These are phyloP conservation scores for Pycnomerus fuliginosus DNA, from an alignment of 2,888 invertebrate species.

Conservation along the genomic window DNA sequence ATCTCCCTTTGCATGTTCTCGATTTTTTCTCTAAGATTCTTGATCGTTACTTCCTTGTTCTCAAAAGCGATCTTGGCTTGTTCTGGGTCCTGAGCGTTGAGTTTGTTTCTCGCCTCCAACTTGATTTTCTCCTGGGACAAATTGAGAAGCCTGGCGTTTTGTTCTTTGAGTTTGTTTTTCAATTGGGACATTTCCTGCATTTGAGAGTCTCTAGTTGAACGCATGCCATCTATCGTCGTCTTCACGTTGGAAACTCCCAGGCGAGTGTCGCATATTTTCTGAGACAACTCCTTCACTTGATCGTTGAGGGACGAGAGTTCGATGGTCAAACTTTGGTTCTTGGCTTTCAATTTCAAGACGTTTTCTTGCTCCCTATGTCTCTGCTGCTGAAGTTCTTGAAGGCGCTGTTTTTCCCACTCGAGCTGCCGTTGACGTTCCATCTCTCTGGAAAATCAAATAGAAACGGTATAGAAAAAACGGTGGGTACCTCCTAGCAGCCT, in stretches of 20 bases:
- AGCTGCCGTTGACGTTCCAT: constrained; percentile 92
- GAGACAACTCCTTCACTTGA: constrained; percentile 73
- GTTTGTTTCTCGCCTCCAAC: constrained; percentile 70
- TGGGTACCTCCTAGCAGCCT: constrained; percentile 74
- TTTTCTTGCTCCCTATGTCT: constrained; percentile 83
- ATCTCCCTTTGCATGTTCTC: constrained; percentile 77
- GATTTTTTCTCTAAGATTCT: constrained; percentile 64
- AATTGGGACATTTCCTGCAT: constrained; percentile 83
- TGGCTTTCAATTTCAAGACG: constrained; percentile 81
- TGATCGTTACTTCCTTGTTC: constrained; percentile 66
- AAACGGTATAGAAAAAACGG: no score
- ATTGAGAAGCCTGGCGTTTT: constrained; percentile 77
- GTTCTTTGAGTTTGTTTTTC: constrained; percentile 79
- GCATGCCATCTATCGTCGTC: constrained; percentile 95
- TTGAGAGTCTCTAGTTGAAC: constrained; percentile 86
- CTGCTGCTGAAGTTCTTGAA: constrained; percentile 78
- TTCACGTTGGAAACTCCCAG: constrained; percentile 89
- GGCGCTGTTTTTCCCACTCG: constrained; percentile 93
- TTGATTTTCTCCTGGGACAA: constrained; percentile 82
- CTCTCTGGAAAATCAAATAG: constrained; percentile 67
- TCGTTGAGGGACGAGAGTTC: constrained; percentile 67
- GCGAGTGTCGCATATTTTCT: constrained; percentile 79
- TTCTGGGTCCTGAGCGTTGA: constrained; percentile 56
- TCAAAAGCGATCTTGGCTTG: constrained; percentile 63
- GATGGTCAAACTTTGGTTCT: constrained; percentile 78